phyloP scores from a whole-genome alignment of 2,113 vertebrate species.

The Hiodon alosoides region DNA sequence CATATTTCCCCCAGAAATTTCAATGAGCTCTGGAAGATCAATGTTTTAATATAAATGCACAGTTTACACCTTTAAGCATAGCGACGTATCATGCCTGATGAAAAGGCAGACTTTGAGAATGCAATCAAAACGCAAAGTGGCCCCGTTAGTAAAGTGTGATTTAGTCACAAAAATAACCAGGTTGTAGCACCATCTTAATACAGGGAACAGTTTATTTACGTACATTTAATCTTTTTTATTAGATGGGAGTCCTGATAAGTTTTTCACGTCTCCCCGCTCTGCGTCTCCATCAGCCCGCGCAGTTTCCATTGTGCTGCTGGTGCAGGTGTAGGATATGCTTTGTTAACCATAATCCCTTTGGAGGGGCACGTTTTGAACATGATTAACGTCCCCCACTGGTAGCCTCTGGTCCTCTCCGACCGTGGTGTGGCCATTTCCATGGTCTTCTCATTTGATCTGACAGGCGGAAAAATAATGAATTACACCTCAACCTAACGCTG shows the following conservation, averaged over 20 bases:
- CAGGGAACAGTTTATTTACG: constrained; percentile 60
- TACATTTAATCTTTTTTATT: constrained; percentile 55
- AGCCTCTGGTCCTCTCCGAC: constrained; percentile 73
- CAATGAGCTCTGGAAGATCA: no score
- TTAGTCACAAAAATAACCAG: not conserved
- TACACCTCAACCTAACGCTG: constrained; percentile 92
- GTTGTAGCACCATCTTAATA: not conserved
- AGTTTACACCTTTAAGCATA: no score
- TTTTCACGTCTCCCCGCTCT: constrained; percentile 46
- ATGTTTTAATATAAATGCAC: no score
- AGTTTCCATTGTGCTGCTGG: constrained; percentile 64
- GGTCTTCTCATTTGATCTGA: constrained; percentile 89
- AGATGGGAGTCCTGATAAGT: constrained; percentile 53
- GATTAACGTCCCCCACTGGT: constrained; percentile 96
- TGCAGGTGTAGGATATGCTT: constrained; percentile 88
- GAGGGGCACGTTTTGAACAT: constrained; percentile 82
- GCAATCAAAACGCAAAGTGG: not conserved
- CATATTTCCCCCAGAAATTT: no score
- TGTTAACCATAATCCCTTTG: constrained; percentile 84
- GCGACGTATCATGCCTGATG: no score
- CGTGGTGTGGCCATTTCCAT: constrained; percentile 75
- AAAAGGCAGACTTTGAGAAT: not conserved
- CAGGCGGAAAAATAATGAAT: constrained; percentile 99
- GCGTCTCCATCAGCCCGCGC: constrained; percentile 55
- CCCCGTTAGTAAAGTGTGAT: not conserved